Percentiles rank a stretch among this genome's conserved stretches.
Conservation (phyloP, 1,140 invertebrate species). For the Neodiprion virginianus region DNA sequence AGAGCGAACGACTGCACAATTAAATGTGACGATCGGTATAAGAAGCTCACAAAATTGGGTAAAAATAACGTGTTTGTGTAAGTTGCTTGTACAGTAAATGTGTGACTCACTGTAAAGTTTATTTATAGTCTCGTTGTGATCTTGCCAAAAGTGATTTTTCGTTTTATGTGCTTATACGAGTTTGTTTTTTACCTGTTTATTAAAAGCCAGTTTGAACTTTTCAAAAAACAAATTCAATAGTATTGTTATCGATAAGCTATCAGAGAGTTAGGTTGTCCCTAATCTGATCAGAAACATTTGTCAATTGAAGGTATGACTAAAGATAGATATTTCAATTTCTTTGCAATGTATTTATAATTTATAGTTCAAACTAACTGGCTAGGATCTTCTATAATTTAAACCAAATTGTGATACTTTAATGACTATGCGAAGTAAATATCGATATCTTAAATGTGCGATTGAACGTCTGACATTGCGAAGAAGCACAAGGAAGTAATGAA, state of each 20-base stretch:
- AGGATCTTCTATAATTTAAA: too few species aligned
- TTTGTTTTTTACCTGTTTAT: not conserved
- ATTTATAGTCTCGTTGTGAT: slow-evolving; percentile 3
- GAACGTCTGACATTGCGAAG: too few species aligned
- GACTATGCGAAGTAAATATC: too few species aligned
- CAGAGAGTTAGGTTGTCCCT: not conserved
- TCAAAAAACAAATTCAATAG: not conserved
- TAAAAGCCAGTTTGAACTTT: not conserved
- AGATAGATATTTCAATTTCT: not conserved
- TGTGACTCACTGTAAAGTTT: not conserved
- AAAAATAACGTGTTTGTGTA: slow-evolving; percentile 6
- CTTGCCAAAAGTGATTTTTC: slow-evolving; percentile 1
- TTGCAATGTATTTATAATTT: not conserved
- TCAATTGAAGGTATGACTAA: not conserved
- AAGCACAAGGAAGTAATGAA: too few species aligned
- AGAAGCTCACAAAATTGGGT: not conserved
- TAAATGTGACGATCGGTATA: not conserved
- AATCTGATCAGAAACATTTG: not conserved
- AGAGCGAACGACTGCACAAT: too few species aligned
- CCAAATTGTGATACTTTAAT: too few species aligned
- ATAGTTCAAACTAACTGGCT: too few species aligned
- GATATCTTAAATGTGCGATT: too few species aligned
- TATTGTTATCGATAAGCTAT: not conserved
- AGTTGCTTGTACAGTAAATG: not conserved
- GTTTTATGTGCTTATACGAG: not conserved